Evolutionary conservation across 2,888 invertebrate species (phyloP), one percentile per base, ranked within the genome.

Genomic region (Metallyticus violacea): DNA sequence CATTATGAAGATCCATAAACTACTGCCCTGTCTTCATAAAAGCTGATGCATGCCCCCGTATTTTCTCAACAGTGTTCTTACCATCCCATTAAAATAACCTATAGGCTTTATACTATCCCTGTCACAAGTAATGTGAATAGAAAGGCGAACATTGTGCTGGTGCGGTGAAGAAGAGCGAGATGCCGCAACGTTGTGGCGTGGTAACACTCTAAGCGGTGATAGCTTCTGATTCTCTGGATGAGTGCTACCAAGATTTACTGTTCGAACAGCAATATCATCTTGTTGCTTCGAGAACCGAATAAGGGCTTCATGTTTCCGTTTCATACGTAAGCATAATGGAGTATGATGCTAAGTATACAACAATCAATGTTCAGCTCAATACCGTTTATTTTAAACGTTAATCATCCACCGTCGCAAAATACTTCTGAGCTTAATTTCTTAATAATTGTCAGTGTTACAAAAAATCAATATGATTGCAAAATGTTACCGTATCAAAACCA

Each of bases 21-120:
- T 81, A 86, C 78, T 30, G 81, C 22, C 82, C 85, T 87, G 87
- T 87, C 87, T 85, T 87, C 87, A 87, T 87, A 87, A 87, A 87
- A 85, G 87, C 87, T 87, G 87, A 87, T 85, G 85, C 87, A 87
- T 87, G 81, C 85, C 85, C 86, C 81, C 84, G 30, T 85, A 85
- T 85, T 87, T 85, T 85, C 87, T 30, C 87, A 26, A 40, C 28
- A 76, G 28, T 84, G 87, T 85, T 87, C 87, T 85, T 83, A 85
- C 87, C 85, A 84, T 78, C 28, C 85, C 85, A 87, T 87, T 87
- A 87, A 87, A 87, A 87, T 87, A 87, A 87, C 85, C 85, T 87
- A 85, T 85, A 85, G 87, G 85, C 79, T 87, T 85, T 85, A 85
- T 86, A 82, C 86, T 28, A 83, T 77, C 77, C 83, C 77, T 83